These are phyloP conservation scores for Cliona cf. orientalis DNA, from an alignment of 37 sponge, comb jelly and placozoan genomes.

Conservation along the genomic window DNA sequence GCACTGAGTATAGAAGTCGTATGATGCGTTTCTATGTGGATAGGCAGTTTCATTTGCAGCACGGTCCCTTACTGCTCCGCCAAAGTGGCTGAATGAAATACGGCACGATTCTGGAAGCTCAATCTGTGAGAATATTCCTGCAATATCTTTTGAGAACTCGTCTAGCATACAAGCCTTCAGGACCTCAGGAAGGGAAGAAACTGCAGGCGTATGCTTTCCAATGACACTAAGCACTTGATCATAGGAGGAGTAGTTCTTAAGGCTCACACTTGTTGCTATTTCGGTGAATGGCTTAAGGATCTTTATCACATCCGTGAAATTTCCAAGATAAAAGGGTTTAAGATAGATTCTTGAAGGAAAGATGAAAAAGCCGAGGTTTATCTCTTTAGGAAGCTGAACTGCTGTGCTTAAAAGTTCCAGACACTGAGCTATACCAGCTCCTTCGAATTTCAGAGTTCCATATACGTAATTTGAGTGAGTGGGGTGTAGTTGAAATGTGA, in stretches of 20 bases:
- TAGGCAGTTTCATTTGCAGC: slow-evolving; percentile 6
- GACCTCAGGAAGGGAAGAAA: not conserved
- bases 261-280: not conserved
- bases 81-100: slow-evolving; percentile 19
- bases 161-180: not conserved
- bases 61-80: not conserved
- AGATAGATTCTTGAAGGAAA: not conserved
- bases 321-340: not conserved
- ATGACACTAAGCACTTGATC: not conserved
- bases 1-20: slow-evolving; percentile 7
- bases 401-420: not conserved
- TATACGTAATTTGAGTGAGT: not conserved
- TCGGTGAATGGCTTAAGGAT: not conserved
- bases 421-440: not conserved
- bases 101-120: slow-evolving; percentile 5
- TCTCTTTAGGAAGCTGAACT: slow-evolving; percentile 19
- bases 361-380: slow-evolving; percentile 14
- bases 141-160: not conserved
- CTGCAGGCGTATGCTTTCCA: not conserved
- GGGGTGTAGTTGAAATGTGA: slow-evolving; percentile 1
- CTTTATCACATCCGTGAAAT: not conserved
- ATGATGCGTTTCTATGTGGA: not conserved
- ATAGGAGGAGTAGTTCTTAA: not conserved
- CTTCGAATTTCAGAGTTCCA: not conserved
- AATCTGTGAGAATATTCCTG: not conserved